Conservation (phyloP, 2,888 invertebrate genomes). For the Pristionchus mayeri region DNA sequence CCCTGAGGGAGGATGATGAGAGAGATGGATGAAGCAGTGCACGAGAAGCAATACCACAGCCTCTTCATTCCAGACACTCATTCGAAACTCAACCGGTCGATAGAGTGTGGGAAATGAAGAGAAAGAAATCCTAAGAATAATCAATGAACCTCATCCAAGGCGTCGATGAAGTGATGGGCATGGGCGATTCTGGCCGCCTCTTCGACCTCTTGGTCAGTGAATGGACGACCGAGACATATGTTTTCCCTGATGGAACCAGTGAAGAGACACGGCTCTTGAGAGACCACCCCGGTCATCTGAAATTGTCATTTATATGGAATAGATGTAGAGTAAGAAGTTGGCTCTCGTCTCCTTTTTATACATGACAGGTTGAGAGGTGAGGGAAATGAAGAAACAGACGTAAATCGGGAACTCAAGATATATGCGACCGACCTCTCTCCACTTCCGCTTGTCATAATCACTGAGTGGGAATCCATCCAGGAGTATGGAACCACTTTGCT, state of each 20-base stretch:
- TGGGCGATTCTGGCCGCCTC: neutral
- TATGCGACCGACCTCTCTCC: neutral
- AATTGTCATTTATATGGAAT: neutral
- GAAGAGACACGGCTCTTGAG: constrained; percentile 37
- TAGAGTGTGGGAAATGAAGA: too few species aligned
- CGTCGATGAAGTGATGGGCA: constrained; percentile 29
- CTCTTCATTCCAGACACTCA: too few species aligned
- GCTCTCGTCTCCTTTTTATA: too few species aligned
- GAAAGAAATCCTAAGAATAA: too few species aligned
- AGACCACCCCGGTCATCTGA: constrained; percentile 30
- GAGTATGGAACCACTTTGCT: neutral
- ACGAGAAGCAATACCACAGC: too few species aligned
- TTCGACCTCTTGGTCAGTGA: neutral
- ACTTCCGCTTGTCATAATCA: neutral
- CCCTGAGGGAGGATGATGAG: neutral
- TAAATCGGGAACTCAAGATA: neutral
- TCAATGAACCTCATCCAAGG: neutral
- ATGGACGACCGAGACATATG: constrained; percentile 30
- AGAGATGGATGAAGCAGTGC: too few species aligned
- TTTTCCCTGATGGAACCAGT: constrained; percentile 37
- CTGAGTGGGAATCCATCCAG: neutral
- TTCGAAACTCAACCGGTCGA: neutral
- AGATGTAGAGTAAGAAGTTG: neutral
- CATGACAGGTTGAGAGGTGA: too few species aligned
- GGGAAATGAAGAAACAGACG: neutral